phyloP scores from a whole-genome alignment of 2,888 invertebrate genomes.

The Homarus gammarus region DNA sequence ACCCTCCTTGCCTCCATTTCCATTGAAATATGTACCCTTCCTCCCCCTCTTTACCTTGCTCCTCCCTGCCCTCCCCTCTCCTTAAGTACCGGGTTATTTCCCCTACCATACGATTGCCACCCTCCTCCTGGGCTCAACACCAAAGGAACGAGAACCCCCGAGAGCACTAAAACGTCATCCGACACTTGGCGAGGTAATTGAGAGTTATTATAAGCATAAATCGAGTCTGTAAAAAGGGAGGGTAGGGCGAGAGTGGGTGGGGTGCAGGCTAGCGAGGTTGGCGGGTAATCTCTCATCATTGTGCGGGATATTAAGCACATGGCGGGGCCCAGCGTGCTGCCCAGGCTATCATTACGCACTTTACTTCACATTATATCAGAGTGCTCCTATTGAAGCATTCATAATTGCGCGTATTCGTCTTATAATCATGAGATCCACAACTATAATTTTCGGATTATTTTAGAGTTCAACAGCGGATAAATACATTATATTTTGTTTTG shows the following conservation, averaged over 20 bases:
- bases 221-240: neutral
- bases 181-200: neutral
- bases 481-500: slow-evolving; percentile 1
- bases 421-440: slow-evolving; percentile 14
- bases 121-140: too few relatives aligned
- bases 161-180: neutral
- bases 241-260: neutral
- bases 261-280: neutral
- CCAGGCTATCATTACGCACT: slow-evolving; percentile 37
- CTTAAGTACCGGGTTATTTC: too few relatives aligned
- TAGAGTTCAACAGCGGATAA: slow-evolving; percentile 17
- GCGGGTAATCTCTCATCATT: slow-evolving; percentile 46
- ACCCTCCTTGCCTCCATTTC: too few relatives aligned
- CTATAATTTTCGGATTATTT: slow-evolving; percentile 28
- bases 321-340: slow-evolving; percentile 24
- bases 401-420: slow-evolving; percentile 30
- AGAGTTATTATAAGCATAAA: neutral
- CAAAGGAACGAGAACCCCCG: too few relatives aligned
- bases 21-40: too few relatives aligned
- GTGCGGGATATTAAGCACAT: slow-evolving; percentile 27
- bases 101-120: too few relatives aligned
- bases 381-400: slow-evolving; percentile 15
- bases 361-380: slow-evolving; percentile 51
- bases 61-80: too few relatives aligned
- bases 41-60: too few relatives aligned